These are phyloP conservation scores for Drosophila ananassae DNA, from an alignment of 1,140 invertebrate species.

Conservation along the genomic window DNA sequence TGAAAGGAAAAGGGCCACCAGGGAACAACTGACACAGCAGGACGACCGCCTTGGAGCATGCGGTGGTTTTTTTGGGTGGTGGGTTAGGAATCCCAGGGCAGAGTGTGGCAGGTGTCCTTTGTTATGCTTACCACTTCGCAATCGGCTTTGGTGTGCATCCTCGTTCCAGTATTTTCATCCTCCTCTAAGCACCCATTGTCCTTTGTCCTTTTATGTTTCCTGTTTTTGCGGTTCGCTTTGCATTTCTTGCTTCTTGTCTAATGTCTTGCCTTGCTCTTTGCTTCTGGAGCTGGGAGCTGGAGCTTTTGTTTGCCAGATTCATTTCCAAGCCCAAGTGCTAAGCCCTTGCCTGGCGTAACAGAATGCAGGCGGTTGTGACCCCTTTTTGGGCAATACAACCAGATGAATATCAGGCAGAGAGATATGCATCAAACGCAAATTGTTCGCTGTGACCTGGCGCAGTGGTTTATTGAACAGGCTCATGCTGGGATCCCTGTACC, in stretches of 20 bases:
- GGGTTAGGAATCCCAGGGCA: constrained; percentile 19
- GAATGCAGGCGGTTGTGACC: constrained; percentile 54
- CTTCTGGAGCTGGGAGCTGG: neutral
- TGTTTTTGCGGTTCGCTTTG: constrained; percentile 55
- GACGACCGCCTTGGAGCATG: constrained; percentile 17
- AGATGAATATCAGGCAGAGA: neutral
- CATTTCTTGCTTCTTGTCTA: constrained; percentile 52
- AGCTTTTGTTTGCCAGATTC: constrained; percentile 47
- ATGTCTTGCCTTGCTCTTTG: constrained; percentile 43
- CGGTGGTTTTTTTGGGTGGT: constrained; percentile 13
- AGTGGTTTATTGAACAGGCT: constrained; percentile 24
- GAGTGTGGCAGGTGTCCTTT: constrained; percentile 76
- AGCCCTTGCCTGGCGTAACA: constrained; percentile 69
- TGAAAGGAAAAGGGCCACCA: constrained; percentile 62
- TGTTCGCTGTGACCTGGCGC: constrained; percentile 36
- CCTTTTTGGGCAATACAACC: constrained; percentile 27
- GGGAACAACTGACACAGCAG: constrained; percentile 32
- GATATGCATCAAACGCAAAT: constrained; percentile 20
- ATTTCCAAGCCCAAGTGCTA: constrained; percentile 28
- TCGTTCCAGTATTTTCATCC: constrained; percentile 14
- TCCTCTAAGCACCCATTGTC: constrained; percentile 34
- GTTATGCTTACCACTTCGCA: constrained; percentile 81
- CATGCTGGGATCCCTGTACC: constrained; percentile 3
- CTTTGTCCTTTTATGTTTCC: constrained; percentile 61
- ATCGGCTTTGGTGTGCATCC: constrained; percentile 71